Evolutionary conservation across 2,888 invertebrate species (phyloP).

Genomic region (Amphipoea lucens): DNA sequence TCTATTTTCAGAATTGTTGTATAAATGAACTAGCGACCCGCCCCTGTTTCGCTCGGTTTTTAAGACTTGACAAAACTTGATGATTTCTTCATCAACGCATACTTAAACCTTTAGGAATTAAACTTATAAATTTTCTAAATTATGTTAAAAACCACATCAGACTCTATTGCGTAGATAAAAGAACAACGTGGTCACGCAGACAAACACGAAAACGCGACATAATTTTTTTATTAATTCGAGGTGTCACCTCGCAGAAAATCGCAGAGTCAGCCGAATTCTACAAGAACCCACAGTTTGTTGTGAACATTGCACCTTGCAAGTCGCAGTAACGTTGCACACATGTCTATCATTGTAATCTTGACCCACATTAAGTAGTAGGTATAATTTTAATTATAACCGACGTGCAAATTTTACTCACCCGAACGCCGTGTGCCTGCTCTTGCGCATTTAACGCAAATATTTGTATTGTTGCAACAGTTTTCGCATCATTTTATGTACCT

Average conservation of each 20-base stretch:
- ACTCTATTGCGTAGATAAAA: neutral
- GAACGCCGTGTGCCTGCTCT: constrained; percentile 43
- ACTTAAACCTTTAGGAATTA: too few relatives aligned
- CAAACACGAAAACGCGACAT: neutral
- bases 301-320: constrained; percentile 58
- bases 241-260: constrained; percentile 2
- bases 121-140: neutral
- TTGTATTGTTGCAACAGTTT: constrained; percentile 50
- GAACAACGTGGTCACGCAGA: neutral
- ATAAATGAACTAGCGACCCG: neutral
- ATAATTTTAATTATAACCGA: constrained; percentile 73
- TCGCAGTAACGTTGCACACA: constrained; percentile 66
- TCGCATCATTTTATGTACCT: constrained; percentile 27
- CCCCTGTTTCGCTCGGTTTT: neutral
- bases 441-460: constrained; percentile 55
- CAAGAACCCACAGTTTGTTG: constrained; percentile 26
- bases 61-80: neutral
- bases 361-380: constrained; percentile 71
- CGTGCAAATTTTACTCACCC: constrained; percentile 60
- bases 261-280: neutral
- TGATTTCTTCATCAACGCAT: neutral
- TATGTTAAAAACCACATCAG: neutral
- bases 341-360: constrained; percentile 74
- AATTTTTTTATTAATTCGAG: too few relatives aligned
- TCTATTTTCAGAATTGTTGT: neutral